Base-by-base conservation (phyloP, 2,113 vertebrate genomes). In the Oxyruncus cristatus region DNA sequence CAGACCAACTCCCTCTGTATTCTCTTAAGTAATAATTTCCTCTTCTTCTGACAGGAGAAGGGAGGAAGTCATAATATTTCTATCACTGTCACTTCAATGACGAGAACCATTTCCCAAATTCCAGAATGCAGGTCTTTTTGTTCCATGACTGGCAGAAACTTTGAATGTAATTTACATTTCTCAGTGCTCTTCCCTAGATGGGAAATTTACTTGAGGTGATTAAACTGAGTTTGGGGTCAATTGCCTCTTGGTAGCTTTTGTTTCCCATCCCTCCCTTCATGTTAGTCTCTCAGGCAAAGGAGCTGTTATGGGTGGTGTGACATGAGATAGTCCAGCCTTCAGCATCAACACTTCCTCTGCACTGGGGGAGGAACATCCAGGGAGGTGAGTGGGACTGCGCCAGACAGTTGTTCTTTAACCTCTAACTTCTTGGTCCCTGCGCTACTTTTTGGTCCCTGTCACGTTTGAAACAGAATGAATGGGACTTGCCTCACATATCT, bases 371-470 rank as follows among this genome's bases (percentile, higher is more conserved):
- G 10, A 77, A 56, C 12, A 20, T 6, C 13, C 19, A n/a, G 30
- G n/a, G 26, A 91, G 26, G 6, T 19, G 23, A 18, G 4, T 35
- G 16, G 75, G 35, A n/a, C 12, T 13, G 6, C 4, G 12, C 22
- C 65, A 42, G 15, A 14, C 4, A 19, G 3, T 1, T 74, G 18
- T 30, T 13, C n/a, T 84, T 0, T 0, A 8, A 67, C 14, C 55
- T 55, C 6, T 23, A 20, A 14, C 35, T 27, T 16, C 8, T 52
- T 52, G 50, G 26, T 52, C 50, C 8, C 24, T 58, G 37, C 66
- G 13, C 20, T 91, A 26, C 20, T 80, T 33, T 27, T 13, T 59
- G 32, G 13, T 66, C 28, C 49, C 44, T n/a, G n/a, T n/a, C n/a
- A n/a, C n/a, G n/a, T n/a, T n/a, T n/a, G 30, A 41, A 67, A 66